Evolutionary conservation across 2,797 vertebrate genomes (phyloP).

Genomic region (Macropus fuliginosus): DNA sequence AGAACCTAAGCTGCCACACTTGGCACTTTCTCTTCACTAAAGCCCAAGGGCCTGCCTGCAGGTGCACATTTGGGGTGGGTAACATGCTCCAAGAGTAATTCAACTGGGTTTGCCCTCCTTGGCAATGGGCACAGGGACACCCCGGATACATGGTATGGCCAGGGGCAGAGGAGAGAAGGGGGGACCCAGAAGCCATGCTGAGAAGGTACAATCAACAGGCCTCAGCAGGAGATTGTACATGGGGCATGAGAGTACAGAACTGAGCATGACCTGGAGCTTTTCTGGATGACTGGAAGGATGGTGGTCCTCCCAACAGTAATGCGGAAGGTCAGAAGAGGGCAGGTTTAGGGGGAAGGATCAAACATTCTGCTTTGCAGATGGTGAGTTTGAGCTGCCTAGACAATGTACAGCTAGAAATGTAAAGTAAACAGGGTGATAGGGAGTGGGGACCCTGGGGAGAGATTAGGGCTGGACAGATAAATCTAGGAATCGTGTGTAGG

Average conservation of each 20-base stretch:
- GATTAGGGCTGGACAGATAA: neutral
- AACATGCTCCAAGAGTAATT: neutral
- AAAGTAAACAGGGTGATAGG: neutral
- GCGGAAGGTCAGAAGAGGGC: no score
- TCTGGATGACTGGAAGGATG: no score
- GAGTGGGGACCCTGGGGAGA: neutral
- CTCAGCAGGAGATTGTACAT: no score
- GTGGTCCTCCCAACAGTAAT: neutral
- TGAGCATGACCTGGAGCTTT: neutral
- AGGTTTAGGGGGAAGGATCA: neutral
- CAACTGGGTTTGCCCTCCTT: neutral
- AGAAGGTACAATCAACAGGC: neutral
- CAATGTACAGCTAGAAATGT: neutral
- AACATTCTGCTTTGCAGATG: neutral
- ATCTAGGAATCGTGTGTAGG: neutral
- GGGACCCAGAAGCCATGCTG: neutral
- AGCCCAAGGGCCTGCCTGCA: neutral
- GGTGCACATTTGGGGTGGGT: neutral
- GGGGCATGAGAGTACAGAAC: no score
- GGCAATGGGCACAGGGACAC: neutral
- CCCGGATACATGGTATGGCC: neutral
- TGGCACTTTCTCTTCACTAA: neutral
- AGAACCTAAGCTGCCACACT: neutral
- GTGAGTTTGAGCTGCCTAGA: neutral
- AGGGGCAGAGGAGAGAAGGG: neutral